Evolutionary conservation across 2,113 vertebrate genomes (phyloP).

Genomic region (Platycercus adscitus): DNA sequence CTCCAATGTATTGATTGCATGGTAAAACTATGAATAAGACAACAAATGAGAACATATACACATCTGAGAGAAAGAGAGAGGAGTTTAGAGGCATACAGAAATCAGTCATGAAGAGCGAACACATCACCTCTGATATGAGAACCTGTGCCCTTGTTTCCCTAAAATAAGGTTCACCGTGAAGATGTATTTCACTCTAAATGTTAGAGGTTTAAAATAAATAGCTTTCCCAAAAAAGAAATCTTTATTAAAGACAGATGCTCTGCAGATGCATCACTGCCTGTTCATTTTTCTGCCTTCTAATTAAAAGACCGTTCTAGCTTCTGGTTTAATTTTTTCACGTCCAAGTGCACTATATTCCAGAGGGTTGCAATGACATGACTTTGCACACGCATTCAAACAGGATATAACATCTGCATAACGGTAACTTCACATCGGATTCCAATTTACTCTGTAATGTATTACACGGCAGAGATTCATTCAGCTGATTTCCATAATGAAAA

Average conservation of each 20-base stretch:
- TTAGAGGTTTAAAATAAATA: not conserved
- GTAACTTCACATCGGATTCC: not conserved
- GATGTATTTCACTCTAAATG: not conserved
- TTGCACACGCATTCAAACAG: fast-evolving
- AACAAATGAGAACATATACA: not conserved
- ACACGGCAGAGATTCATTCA: not conserved
- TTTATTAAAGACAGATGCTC: slow-evolving; percentile 25
- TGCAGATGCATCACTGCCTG: not conserved
- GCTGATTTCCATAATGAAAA: slow-evolving; percentile 44
- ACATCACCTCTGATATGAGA: not conserved
- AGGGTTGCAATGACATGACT: not conserved
- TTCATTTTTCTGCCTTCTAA: slow-evolving; percentile 2
- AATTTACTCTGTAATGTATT: slow-evolving; percentile 2
- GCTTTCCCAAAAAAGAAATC: not conserved
- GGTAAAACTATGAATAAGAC: not conserved
- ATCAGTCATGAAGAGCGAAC: not conserved
- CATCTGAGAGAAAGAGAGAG: not conserved
- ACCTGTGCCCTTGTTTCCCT: not conserved
- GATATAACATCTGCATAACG: not conserved
- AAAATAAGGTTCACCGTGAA: not conserved
- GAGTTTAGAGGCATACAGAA: not conserved
- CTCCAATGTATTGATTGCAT: not conserved
- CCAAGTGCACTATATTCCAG: not conserved
- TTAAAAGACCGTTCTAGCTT: not conserved
- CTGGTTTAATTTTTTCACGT: not conserved